Base-by-base conservation (phyloP, 2,888 invertebrate genomes). In the Hemaris fuciformis region DNA sequence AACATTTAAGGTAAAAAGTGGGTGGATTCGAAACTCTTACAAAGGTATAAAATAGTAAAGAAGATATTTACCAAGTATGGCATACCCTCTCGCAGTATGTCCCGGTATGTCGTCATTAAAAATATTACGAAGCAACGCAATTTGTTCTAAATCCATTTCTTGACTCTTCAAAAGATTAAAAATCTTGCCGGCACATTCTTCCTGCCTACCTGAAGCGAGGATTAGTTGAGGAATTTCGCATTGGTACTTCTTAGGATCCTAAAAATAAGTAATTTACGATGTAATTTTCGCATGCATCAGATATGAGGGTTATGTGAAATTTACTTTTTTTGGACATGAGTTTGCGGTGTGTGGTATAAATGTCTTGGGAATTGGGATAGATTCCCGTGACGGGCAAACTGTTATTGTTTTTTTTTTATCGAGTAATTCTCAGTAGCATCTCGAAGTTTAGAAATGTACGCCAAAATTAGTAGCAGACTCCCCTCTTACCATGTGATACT, bases 81-180 rank as follows among this genome's bases (percentile, higher is more conserved):
- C 84, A 75, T 93, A 95, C 0, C 96, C 96, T 68, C 96, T 85
- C 76, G 93, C 95, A 13, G 94, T 93, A 76, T 95, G 95, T 0
- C 94, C 93, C 62, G 85, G 71, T 61, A 94, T 93, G n/a, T 91
- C 87, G 60, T 79, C 82, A 7, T 87, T 78, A 69, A 90, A 93
- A 5, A 93, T 77, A 61, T 87, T 88, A 64, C 93, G 93, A 0
- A 93, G 76, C 0, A 94, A 78, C 1, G 79, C 87, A 3, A 92
- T 81, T 71, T 92, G 93, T 68, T 94, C 94, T 0, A 88, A 82
- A 68, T 94, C 93, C 3, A 91, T 74, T 0, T 85, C 79, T 8
- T 82, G 76, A 22, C 61, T 66, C 62, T 80, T 83, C 59, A 85
- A 62, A 1, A 71, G 68, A 10, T 89, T 80, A 7, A 94, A 82